Percentiles rank a stretch among this genome's conserved stretches.
Conservation (phyloP, 2,797 vertebrate genomes). For the Furcifer pardalis region DNA sequence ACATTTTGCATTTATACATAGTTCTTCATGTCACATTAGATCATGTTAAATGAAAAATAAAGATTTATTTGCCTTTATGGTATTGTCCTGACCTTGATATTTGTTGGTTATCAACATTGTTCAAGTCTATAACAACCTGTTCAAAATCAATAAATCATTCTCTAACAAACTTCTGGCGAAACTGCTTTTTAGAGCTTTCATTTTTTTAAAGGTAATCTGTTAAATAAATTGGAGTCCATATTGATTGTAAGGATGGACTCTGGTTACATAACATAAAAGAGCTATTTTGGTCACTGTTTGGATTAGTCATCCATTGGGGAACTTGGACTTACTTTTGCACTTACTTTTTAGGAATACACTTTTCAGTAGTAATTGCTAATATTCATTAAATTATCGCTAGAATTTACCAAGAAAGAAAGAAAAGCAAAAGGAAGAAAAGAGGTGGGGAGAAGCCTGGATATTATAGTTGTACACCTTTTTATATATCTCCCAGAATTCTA, state of each 20-base stretch:
- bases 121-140: slow-evolving; percentile 14
- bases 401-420: neutral
- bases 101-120: neutral
- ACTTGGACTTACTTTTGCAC: neutral
- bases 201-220: slow-evolving; percentile 25
- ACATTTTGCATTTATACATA: neutral
- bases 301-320: neutral
- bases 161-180: slow-evolving; percentile 29
- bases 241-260: slow-evolving; percentile 1
- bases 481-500: neutral
- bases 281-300: neutral
- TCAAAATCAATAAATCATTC: slow-evolving; percentile 27
- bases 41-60: slow-evolving; percentile 27
- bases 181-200: slow-evolving; percentile 14
- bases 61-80: neutral
- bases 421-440: too few relatives aligned
- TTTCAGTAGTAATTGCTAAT: neutral
- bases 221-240: slow-evolving; percentile 24
- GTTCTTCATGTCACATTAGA: accelerated
- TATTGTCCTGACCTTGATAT: neutral
- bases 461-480: neutral
- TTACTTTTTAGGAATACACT: neutral
- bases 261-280: neutral
- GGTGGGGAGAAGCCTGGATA: too few relatives aligned
- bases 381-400: neutral